Percentiles rank a stretch among this genome's conserved stretches.
Conservation (phyloP, 2,888 invertebrate genomes). For the Drosophila vallismaia region DNA sequence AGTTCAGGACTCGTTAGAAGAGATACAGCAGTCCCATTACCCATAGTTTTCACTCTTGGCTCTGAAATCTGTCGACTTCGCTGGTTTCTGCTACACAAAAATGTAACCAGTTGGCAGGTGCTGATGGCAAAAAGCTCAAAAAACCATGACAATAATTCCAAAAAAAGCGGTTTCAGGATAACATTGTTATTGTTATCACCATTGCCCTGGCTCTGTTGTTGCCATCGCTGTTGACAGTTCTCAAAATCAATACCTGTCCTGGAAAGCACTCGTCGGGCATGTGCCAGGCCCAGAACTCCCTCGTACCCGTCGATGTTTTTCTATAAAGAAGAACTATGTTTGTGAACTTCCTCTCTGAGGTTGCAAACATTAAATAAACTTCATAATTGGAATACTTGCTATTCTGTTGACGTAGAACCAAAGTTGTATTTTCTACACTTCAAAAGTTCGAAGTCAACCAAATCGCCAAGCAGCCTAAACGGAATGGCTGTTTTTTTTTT, state of each 20-base stretch:
- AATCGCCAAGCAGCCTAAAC: constrained; percentile 31
- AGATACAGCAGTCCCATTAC: no score
- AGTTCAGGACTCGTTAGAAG: no score
- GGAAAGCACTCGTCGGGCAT: not conserved
- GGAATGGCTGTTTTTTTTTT: not conserved
- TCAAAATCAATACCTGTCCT: constrained; percentile 58
- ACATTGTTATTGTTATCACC: constrained; percentile 12
- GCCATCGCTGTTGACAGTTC: constrained; percentile 37
- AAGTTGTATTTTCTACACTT: not conserved
- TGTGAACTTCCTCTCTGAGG: no score
- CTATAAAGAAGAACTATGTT: no score
- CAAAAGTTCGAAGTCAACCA: not conserved
- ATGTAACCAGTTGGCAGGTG: constrained; percentile 7
- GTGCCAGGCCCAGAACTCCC: constrained; percentile 6
- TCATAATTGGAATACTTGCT: not conserved
- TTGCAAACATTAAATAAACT: not conserved
- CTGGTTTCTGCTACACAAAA: constrained; percentile 22
- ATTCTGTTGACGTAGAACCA: not conserved
- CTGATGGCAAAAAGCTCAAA: not conserved
- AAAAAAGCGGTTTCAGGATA: constrained; percentile 3
- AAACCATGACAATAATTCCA: not conserved
- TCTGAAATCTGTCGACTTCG: constrained; percentile 22
- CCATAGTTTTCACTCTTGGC: constrained; percentile 30
- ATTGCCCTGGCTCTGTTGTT: not conserved
- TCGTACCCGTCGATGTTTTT: not conserved